phyloP scores from a whole-genome alignment of 2,888 invertebrate species.

The Nebria salina region DNA sequence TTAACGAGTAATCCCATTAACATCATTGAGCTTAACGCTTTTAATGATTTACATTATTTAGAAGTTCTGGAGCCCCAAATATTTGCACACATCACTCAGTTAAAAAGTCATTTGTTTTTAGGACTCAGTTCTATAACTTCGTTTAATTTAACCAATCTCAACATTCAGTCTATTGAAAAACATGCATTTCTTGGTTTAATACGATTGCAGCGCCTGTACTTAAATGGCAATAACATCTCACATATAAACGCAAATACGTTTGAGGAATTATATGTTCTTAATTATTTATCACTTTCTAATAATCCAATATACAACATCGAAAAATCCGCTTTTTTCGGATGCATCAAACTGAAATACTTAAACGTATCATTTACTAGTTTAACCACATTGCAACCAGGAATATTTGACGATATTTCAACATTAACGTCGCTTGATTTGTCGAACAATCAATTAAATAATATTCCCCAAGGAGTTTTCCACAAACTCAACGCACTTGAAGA shows the following conservation, averaged over 20 bases:
- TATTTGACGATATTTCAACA: neutral
- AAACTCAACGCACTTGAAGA: neutral
- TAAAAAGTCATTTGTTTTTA: neutral
- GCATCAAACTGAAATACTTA: neutral
- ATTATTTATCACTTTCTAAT: no score
- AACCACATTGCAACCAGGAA: neutral
- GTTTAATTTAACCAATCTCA: neutral
- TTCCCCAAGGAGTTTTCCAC: neutral
- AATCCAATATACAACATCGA: neutral
- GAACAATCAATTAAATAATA: neutral
- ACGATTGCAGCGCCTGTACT: neutral
- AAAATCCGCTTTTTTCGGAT: neutral
- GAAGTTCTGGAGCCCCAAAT: neutral
- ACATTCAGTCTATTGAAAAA: neutral
- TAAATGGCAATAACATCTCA: neutral
- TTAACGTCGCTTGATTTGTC: neutral
- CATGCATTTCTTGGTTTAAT: neutral
- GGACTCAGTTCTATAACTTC: neutral
- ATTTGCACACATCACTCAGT: neutral
- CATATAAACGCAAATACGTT: no score
- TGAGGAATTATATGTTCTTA: no score
- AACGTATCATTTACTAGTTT: constrained; percentile 8
- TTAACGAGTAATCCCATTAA: constrained; percentile 18
- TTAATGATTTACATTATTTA: constrained; percentile 12
- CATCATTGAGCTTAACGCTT: constrained; percentile 9